Conservation (phyloP, 2,113 vertebrate genomes). For the Orcinus orca region DNA sequence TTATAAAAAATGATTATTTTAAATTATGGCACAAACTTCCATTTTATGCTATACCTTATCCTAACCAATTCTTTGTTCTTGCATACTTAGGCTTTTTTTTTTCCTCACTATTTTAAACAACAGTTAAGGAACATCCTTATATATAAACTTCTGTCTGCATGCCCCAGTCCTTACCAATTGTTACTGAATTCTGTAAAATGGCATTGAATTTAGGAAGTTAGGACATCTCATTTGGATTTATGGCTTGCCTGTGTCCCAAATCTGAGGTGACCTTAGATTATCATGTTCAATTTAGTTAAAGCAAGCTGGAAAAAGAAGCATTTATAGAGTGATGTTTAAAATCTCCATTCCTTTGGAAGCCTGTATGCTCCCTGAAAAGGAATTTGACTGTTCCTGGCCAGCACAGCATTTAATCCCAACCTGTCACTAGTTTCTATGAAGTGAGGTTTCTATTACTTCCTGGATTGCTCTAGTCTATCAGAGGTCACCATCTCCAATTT, state of each 20-base stretch:
- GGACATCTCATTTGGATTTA: neutral
- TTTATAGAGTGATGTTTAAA: constrained; percentile 36
- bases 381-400: constrained; percentile 20
- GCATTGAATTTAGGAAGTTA: neutral
- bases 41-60: neutral
- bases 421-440: constrained; percentile 73
- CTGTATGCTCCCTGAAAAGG: neutral
- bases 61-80: neutral
- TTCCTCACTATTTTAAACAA: neutral
- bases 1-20: neutral
- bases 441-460: constrained; percentile 76
- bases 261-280: neutral
- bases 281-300: constrained; percentile 39
- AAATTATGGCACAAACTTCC: neutral
- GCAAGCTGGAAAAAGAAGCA: constrained; percentile 2
- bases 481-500: constrained; percentile 78
- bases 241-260: neutral
- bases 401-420: constrained; percentile 62
- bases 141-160: neutral
- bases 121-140: neutral
- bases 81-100: neutral
- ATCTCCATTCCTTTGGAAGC: neutral
- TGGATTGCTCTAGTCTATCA: constrained; percentile 74
- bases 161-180: neutral
- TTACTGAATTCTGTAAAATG: neutral